Evolutionary conservation across 2,113 vertebrate species (phyloP).

Genomic region (Thunnus thynnus): DNA sequence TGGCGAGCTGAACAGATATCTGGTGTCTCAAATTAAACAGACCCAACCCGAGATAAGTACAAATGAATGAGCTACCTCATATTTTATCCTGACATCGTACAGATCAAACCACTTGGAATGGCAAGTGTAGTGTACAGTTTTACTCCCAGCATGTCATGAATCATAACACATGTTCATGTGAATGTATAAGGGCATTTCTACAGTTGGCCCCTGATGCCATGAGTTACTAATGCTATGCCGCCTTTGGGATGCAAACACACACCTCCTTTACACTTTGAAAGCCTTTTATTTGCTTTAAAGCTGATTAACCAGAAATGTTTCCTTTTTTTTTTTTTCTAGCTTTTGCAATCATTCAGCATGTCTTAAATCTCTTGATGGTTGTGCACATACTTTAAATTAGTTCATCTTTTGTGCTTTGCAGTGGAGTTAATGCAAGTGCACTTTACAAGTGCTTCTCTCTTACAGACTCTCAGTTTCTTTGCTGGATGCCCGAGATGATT

Average conservation of each 20-base stretch:
- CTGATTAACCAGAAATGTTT: slow-evolving; percentile 53
- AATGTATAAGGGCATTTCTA: slow-evolving; percentile 65
- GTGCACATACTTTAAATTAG: slow-evolving; percentile 49
- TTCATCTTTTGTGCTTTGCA: slow-evolving; percentile 56
- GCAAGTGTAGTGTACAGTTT: slow-evolving; percentile 45
- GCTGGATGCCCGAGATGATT: slow-evolving; percentile 9
- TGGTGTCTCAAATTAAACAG: slow-evolving; percentile 29
- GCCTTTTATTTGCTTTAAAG: slow-evolving; percentile 67
- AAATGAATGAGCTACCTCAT: slow-evolving; percentile 78
- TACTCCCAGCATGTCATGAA: slow-evolving; percentile 46
- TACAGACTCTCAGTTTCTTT: slow-evolving; percentile 24
- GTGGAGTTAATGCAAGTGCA: slow-evolving; percentile 31
- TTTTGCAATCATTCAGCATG: slow-evolving; percentile 55
- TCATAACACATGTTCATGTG: slow-evolving; percentile 51
- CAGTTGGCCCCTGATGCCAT: slow-evolving; percentile 38
- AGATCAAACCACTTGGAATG: slow-evolving; percentile 49
- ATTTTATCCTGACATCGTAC: slow-evolving; percentile 46
- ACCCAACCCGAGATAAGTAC: slow-evolving; percentile 29
- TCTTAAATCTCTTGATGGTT: slow-evolving; percentile 56
- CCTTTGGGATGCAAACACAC: slow-evolving; percentile 49
- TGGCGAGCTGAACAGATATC: slow-evolving; percentile 11
- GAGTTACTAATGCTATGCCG: slow-evolving; percentile 48
- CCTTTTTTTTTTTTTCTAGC: slow-evolving; percentile 26
- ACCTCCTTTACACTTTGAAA: slow-evolving; percentile 37
- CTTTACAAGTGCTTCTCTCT: slow-evolving; percentile 58